Evolutionary conservation across 1,140 invertebrate genomes (phyloP).

Genomic region (Nomia melanderi): DNA sequence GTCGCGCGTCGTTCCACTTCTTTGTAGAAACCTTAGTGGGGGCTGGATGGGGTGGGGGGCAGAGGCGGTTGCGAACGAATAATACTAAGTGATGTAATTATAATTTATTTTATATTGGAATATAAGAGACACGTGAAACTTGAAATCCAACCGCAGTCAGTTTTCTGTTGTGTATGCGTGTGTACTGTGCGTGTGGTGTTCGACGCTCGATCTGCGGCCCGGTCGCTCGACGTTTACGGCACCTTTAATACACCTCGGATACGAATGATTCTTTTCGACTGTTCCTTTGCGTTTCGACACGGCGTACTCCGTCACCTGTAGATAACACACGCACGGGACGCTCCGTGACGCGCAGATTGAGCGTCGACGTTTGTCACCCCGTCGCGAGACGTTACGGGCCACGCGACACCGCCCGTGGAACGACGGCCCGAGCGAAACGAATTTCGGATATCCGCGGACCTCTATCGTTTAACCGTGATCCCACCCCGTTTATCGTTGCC

Average conservation of each 20-base stretch:
- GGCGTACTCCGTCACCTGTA: no score
- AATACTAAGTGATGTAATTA: neutral
- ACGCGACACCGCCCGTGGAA: no score
- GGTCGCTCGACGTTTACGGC: no score
- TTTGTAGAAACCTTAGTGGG: conserved; percentile 1
- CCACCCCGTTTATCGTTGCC: conserved; percentile 29
- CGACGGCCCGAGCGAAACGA: neutral
- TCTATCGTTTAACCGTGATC: conserved; percentile 13
- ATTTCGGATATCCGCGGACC: neutral
- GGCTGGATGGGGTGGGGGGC: no score
- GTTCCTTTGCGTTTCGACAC: no score
- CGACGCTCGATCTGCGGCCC: no score
- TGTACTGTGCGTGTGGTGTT: neutral
- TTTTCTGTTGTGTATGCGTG: neutral
- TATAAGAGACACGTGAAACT: neutral
- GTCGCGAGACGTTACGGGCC: no score
- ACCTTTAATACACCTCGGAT: no score
- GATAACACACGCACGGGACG: no score
- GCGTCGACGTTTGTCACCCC: no score
- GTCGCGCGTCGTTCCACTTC: neutral
- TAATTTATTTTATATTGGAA: conserved; percentile 4
- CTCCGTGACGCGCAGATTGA: no score
- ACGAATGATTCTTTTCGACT: no score
- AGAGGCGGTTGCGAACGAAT: neutral
- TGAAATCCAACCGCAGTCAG: neutral